Percentiles rank a stretch among this genome's conserved stretches.
These are phyloP conservation scores for Amphiprion ocellaris DNA, from an alignment of 2,113 vertebrate genomes.

Conservation along the genomic window DNA sequence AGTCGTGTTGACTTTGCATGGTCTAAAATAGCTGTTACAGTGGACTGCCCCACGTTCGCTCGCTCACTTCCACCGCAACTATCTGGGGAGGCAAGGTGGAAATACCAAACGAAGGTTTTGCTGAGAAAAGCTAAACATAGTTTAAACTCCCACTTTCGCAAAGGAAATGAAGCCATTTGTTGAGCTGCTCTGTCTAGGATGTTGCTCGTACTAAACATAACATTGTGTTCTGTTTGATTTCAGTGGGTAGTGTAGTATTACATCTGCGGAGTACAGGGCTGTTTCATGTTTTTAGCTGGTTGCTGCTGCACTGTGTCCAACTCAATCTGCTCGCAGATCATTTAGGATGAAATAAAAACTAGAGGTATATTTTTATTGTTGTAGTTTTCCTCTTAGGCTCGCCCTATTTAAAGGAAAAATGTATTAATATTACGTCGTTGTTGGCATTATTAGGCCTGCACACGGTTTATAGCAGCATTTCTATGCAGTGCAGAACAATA, in stretches of 20 bases:
- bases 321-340: neutral
- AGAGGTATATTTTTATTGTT: constrained; percentile 24
- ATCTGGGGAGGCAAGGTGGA: constrained; percentile 71
- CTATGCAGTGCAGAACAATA: constrained; percentile 60
- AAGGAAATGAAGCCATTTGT: constrained; percentile 62
- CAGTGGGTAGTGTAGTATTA: constrained; percentile 10
- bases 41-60: constrained; percentile 55
- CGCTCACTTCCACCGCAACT: constrained; percentile 51
- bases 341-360: constrained; percentile 19
- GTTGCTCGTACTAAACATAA: constrained; percentile 25
- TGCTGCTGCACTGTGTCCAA: constrained; percentile 9
- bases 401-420: constrained; percentile 41
- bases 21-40: constrained; percentile 82
- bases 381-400: constrained; percentile 9
- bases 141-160: constrained; percentile 51
- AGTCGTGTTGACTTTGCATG: constrained; percentile 82
- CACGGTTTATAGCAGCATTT: constrained; percentile 36
- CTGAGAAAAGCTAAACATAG: constrained; percentile 62
- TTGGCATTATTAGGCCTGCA: constrained; percentile 20
- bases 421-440: constrained; percentile 33
- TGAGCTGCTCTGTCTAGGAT: constrained; percentile 21
- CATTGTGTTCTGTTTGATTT: constrained; percentile 14
- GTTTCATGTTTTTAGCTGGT: constrained; percentile 12
- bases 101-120: constrained; percentile 61
- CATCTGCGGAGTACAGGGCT: constrained; percentile 15